phyloP scores from a whole-genome alignment of 2,113 vertebrate genomes.

The Sebastes schlegelii region DNA sequence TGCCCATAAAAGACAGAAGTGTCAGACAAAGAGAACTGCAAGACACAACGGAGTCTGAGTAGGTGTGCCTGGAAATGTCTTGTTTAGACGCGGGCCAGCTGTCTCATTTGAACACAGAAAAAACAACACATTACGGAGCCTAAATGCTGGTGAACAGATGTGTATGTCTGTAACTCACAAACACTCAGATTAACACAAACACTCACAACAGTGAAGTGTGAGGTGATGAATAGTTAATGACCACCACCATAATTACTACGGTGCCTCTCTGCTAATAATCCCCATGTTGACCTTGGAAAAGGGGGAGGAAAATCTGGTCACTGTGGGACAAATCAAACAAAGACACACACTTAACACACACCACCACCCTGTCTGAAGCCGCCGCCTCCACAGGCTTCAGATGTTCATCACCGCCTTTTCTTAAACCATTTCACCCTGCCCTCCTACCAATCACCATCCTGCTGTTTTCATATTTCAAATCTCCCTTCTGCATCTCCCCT shows the following conservation, averaged over 20 bases:
- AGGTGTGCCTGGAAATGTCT: constrained; percentile 18
- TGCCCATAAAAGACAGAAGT: constrained; percentile 1
- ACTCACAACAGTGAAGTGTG: constrained; percentile 10
- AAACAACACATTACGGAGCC: constrained; percentile 14
- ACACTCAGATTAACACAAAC: neutral
- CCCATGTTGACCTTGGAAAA: constrained; percentile 73
- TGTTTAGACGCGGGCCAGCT: constrained; percentile 28
- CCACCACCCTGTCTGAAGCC: neutral
- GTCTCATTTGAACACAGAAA: constrained; percentile 19
- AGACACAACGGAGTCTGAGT: constrained; percentile 24
- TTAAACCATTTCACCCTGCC: constrained; percentile 8
- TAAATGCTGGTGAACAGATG: constrained; percentile 34
- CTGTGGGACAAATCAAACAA: constrained; percentile 37
- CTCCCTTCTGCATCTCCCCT: neutral
- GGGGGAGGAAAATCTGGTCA: constrained; percentile 41
- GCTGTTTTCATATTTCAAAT: constrained; percentile 24
- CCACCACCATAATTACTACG: constrained; percentile 56
- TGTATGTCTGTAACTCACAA: constrained; percentile 17
- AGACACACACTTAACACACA: constrained; percentile 29
- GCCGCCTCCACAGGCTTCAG: neutral
- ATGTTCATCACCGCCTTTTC: neutral
- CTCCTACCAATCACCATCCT: neutral
- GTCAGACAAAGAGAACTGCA: constrained; percentile 36
- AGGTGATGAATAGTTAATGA: constrained; percentile 82
- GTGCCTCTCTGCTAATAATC: constrained; percentile 57